Base-by-base conservation (phyloP, 2,113 vertebrate species). In the Zosterops borbonicus region DNA sequence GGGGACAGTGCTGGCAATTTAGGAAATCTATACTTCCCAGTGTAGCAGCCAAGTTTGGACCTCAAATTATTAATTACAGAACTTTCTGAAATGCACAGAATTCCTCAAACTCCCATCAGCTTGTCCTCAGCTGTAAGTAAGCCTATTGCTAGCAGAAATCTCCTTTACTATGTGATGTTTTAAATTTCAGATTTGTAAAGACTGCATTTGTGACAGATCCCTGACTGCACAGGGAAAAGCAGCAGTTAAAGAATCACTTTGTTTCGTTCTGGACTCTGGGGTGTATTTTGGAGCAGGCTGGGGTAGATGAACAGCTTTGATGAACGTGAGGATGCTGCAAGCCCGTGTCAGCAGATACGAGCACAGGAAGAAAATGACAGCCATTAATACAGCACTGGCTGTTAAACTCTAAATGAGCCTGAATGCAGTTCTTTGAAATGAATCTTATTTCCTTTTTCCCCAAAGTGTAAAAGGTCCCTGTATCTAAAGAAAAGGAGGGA, bases 401-500 rank as follows among this genome's bases (percentile, higher is more conserved):
- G 90, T 86, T 96, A 94, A 90, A 96, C 47, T 94, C 68, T 62
- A 90, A 90, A 92, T 90, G 88, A 94, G 88, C 83, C 83, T 75
- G 53, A 95, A 95, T 91, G 69, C 41, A 79, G 31, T 46, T 94
- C 83, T 90, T 73, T 86, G 68, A 92, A 96, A 95, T 60, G 6
- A 91, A 92, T 75, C 64, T 81, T 81, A 67, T 62, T 92, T 89
- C 55, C 37, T 76, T 88, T 87, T 70, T 52, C 41, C 29, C 29
- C 13, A 13, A 81, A 77, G 33, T 70, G 28, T 73, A 78, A 93
- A 94, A 93, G 68, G 64, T 81, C 58, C 82, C 85, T 60, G 27
- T 56, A 73, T 37, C 76, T 83, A 50, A 96, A 90, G 60, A 79
- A 95, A 93, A 78, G 53, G 31, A 93, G 44, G 25, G 60, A 62